Base-by-base conservation (phyloP, 2,113 vertebrate species). In the Prochilodus magdalenae region DNA sequence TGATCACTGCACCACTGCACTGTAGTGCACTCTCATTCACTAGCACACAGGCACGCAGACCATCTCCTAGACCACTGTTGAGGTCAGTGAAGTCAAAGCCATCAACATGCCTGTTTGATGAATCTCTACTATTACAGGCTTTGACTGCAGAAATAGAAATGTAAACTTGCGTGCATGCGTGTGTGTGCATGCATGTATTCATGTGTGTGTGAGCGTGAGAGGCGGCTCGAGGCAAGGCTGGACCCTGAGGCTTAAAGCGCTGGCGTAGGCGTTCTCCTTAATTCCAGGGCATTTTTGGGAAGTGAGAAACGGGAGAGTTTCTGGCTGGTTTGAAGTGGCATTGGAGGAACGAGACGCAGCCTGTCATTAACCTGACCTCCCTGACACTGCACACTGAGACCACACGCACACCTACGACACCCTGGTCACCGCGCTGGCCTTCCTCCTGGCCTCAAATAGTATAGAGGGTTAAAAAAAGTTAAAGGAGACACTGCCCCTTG, bases 241-340 rank as follows among this genome's bases (percentile, higher is more conserved):
- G 55, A 44, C 22, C 0, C 29, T 12, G 67, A 65, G 18, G 76
- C 12, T 36, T 73, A 59, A 78, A 70, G 69, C 22, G 65, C 26
- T 15, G 5, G 16, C 20, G 27, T 73, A 75, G 80, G 72, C 71
- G 51, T 79, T 24, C 40, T 30, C 49, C 59, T n/a, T 73, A 66
- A 81, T 75, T 62, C 71, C 30, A 67, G 29, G 47, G 40, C 77
- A 63, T 83, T 79, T 77, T 36, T 57, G 80, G 84, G 80, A 74
- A 80, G 82, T 83, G 75, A 82, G 77, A 87, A 65, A 86, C 86
- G 90, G 88, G 84, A 44, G 87, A 88, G 86, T 27, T 71, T 4
- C 76, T 75, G 85, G 82, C 33, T 63, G 81, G 89, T 90, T 90
- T 92, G 80, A 91, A 90, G 92, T 92, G 91, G 88, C 73, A 53